Base-by-base conservation (phyloP, 2,113 vertebrate species). In the Tor tambroides region DNA sequence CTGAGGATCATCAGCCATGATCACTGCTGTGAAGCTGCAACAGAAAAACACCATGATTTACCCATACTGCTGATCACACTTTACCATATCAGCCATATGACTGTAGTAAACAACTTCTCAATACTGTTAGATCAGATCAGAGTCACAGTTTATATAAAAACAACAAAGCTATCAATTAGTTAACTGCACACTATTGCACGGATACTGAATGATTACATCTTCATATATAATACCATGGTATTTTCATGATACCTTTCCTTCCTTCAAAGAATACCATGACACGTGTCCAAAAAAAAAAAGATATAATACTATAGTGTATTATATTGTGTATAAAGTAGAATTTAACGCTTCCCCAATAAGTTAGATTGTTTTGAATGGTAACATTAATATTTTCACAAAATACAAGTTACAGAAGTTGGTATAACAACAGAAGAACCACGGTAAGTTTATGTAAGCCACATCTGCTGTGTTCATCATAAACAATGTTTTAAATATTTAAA, bases 1-100 rank as follows among this genome's bases (percentile, higher is more conserved):
- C 93, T 98, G 97, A 1, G 97, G 96, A 92, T 99, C 98, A 0
- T 99, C 98, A 54, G 96, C 95, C 98, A 99, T 99, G 63, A 87
- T 87, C 72, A 83, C 87, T 92, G 15, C 84, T 59, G n/a, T 14
- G 38, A 87, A 30, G 19, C 35, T 30, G 51, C 1, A 38, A 30
- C 11, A n/a, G 2, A 30, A 86, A 21, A 72, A 59, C 5, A 85
- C 1, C n/a, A 35, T 28, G 6, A 17, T 51, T 51, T 51, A 51
- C 14, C 4, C 15, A 17, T 2, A 51, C 49, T 17, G 49, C 4
- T 2, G 6, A 54, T 30, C 11, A 28, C 10, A 28, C 12, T 35
- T 32, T 19, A 69, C 28, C 5, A 69, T 9, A 67, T 65, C 26
- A 12, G n/a, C n/a, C 61, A 26, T 5, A 14, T 1, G 2, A 61